Base-by-base conservation (phyloP, 2,113 vertebrate genomes). In the Brachirus orientalis region DNA sequence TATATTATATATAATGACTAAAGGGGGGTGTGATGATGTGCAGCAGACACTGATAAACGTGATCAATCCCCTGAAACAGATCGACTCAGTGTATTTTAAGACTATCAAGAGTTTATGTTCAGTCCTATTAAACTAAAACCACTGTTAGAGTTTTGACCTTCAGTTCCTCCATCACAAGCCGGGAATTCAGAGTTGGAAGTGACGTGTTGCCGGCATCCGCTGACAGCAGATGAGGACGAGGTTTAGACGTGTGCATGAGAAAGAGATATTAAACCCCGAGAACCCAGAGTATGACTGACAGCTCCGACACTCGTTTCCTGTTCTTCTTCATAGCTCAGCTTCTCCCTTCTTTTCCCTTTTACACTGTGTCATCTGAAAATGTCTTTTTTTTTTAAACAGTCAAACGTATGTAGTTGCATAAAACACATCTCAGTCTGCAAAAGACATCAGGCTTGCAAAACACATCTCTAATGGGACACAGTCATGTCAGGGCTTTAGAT, bases 211-310 rank as follows among this genome's bases (percentile, higher is more conserved):
- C 76, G 86, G 82, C 81, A 75, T 72, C 63, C 63, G n/a, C 56
- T 87, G 87, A 81, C 87, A 87, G 86, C 59, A 56, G 77, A 83
- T 87, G 83, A 91, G 72, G 70, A 80, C 38, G 77, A 63, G 79
- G 70, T 76, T 86, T 70, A 74, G 75, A 88, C 72, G 69, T 46
- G 73, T 65, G 83, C 81, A 80, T 80, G 77, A 61, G 77, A 87
- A 81, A 82, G 72, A 84, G 82, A 87, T 82, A 86, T 88, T 86
- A 90, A 88, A 81, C 72, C 78, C 83, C 56, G 59, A 72, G 70
- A 86, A 78, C 38, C 41, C 56, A 58, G 60, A 84, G 67, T 75
- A 69, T 60, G 60, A 83, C 77, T 88, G 88, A 86, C 86, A 89
- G 84, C 71, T 79, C 54, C 67, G 70, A 69, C 58, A 33, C 75